Conservation (phyloP, 2,113 vertebrate species). For the Uria lomvia region DNA sequence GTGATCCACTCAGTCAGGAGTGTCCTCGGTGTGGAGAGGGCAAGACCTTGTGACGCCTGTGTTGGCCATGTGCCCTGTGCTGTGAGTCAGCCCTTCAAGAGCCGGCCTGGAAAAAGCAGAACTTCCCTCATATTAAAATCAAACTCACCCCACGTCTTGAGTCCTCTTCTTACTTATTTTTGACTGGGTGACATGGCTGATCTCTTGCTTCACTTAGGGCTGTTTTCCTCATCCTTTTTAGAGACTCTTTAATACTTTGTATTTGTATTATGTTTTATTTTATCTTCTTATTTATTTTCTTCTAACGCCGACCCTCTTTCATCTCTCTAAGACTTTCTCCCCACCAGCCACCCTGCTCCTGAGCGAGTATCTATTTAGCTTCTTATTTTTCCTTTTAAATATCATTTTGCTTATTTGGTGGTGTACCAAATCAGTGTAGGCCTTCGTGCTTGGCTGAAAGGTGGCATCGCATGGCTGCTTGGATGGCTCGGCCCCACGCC, state of each 20-base stretch:
- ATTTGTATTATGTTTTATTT: background rate
- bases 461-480: fast-evolving
- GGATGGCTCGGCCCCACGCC: background rate
- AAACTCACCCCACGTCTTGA: fast-evolving
- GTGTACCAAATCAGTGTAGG: background rate
- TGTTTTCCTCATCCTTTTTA: background rate
- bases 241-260: background rate
- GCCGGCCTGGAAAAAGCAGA: background rate
- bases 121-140: background rate
- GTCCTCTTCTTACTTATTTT: background rate
- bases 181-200: background rate
- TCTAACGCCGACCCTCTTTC: background rate
- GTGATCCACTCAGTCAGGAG: background rate
- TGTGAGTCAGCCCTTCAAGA: background rate
- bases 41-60: fast-evolving
- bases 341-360: background rate
- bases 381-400: background rate
- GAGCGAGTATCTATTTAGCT: background rate
- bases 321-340: background rate
- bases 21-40: background rate
- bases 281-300: constrained; percentile 13
- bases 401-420: background rate
- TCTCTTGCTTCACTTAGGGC: background rate
- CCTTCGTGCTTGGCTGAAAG: background rate
- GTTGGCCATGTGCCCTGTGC: background rate